Percentiles rank a stretch among this genome's conserved stretches.
Evolutionary conservation across 2,888 invertebrate species (phyloP).

Genomic region (Cylloceria caligata): DNA sequence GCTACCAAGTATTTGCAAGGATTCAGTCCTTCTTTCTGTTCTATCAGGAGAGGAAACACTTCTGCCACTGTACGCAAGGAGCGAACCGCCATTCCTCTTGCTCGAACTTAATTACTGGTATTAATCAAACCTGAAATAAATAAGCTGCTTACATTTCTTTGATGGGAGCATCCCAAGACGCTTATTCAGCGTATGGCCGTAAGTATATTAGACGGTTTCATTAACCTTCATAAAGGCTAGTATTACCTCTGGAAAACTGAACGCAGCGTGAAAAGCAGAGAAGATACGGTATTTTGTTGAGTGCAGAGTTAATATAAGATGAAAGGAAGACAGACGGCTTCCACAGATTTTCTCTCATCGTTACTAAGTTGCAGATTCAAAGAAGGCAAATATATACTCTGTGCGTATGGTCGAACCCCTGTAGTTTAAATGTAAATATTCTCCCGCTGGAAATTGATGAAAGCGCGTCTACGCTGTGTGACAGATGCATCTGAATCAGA

Average conservation of each 20-base stretch:
- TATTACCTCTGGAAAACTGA: slow-evolving; percentile 20
- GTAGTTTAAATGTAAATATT: slow-evolving; percentile 45
- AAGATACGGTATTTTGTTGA: slow-evolving; percentile 25
- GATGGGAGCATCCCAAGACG: slow-evolving; percentile 69
- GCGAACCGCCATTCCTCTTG: slow-evolving; percentile 35
- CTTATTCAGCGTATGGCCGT: slow-evolving; percentile 78
- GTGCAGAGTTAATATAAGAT: slow-evolving; percentile 29
- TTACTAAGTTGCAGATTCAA: slow-evolving; percentile 55
- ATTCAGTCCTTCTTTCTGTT: slow-evolving; percentile 50
- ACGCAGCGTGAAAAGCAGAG: slow-evolving; percentile 7
- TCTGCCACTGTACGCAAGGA: slow-evolving; percentile 44
- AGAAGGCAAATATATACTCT: slow-evolving; percentile 53
- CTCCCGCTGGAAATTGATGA: slow-evolving; percentile 32
- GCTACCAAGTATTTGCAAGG: slow-evolving; percentile 40
- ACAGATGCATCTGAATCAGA: slow-evolving; percentile 45
- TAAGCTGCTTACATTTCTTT: slow-evolving; percentile 81
- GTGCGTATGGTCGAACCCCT: slow-evolving; percentile 12
- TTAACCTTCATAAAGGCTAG: slow-evolving; percentile 56
- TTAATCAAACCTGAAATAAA: slow-evolving; percentile 82
- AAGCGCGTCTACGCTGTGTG: slow-evolving; percentile 20
- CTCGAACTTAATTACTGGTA: slow-evolving; percentile 79
- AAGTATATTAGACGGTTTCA: slow-evolving; percentile 73
- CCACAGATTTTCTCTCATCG: slow-evolving; percentile 49
- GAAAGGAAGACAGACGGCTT: not conserved
- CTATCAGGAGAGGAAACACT: slow-evolving; percentile 22